Conservation (phyloP, 2,797 vertebrate species). For the Distichodus sexfasciatus region DNA sequence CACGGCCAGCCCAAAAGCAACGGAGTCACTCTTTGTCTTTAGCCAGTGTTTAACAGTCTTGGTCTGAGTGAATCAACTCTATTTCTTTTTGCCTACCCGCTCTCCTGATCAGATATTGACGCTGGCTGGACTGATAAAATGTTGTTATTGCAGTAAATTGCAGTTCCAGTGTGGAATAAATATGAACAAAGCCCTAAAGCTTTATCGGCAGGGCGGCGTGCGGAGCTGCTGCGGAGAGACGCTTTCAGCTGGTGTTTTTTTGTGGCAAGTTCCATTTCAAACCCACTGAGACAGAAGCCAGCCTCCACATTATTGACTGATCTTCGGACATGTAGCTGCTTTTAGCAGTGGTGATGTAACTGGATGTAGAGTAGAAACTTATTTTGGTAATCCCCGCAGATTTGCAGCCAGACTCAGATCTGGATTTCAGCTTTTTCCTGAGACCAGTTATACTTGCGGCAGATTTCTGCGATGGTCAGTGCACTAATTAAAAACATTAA, state of each 20-base stretch:
- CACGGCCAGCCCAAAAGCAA: no score
- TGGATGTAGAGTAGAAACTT: conserved; percentile 4
- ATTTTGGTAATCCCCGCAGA: conserved; percentile 12
- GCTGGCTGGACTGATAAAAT: neutral
- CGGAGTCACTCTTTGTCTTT: no score
- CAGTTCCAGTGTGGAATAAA: neutral
- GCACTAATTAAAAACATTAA: neutral
- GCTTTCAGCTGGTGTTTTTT: neutral
- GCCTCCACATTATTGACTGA: conserved; percentile 4
- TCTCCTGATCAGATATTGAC: no score
- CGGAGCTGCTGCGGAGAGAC: neutral
- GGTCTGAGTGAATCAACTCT: no score
- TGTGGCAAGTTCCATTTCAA: neutral
- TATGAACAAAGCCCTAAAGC: neutral
- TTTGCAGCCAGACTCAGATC: neutral
- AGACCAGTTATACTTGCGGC: neutral
- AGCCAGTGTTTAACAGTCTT: no score
- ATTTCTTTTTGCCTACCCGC: no score
- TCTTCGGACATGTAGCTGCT: conserved; percentile 29
- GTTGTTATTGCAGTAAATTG: neutral
- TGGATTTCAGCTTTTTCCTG: conserved; percentile 7
- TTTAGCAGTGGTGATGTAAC: conserved; percentile 32
- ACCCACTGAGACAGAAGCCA: conserved; percentile 4
- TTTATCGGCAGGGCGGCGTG: neutral
- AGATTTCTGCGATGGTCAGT: neutral